Evolutionary conservation across 2,888 invertebrate genomes (phyloP).

Genomic region (Synergus japonicus): DNA sequence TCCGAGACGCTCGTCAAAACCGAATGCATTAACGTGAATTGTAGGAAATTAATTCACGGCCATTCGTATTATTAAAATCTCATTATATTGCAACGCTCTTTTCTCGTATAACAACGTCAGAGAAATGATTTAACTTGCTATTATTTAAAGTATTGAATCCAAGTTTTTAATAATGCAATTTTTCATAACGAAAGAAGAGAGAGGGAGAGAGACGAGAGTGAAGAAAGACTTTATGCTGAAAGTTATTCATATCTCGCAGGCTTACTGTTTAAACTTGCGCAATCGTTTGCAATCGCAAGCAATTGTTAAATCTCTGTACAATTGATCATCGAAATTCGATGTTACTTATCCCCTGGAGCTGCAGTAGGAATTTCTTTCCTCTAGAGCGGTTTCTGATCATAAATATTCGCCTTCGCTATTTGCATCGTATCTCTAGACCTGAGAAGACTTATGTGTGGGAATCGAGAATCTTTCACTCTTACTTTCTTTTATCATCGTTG

Average conservation of each 20-base stretch:
- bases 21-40: constrained; percentile 27
- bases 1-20: constrained; percentile 10
- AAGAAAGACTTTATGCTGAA: too few species aligned
- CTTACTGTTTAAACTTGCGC: too few species aligned
- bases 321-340: too few species aligned
- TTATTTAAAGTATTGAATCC: background rate
- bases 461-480: constrained; percentile 44
- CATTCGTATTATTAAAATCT: constrained; percentile 5
- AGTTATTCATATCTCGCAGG: too few species aligned
- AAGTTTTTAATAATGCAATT: too few species aligned
- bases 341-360: too few species aligned
- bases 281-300: too few species aligned
- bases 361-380: background rate
- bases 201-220: too few species aligned
- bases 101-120: background rate
- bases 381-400: background rate
- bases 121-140: background rate
- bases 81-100: background rate
- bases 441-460: constrained; percentile 5
- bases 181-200: too few species aligned
- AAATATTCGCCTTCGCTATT: background rate
- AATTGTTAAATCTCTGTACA: too few species aligned
- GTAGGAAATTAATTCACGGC: constrained; percentile 30
- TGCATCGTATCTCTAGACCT: background rate
- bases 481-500: constrained; percentile 48